Base-by-base conservation (phyloP, 2,888 invertebrate species). In the Monoplex corrugatus region DNA sequence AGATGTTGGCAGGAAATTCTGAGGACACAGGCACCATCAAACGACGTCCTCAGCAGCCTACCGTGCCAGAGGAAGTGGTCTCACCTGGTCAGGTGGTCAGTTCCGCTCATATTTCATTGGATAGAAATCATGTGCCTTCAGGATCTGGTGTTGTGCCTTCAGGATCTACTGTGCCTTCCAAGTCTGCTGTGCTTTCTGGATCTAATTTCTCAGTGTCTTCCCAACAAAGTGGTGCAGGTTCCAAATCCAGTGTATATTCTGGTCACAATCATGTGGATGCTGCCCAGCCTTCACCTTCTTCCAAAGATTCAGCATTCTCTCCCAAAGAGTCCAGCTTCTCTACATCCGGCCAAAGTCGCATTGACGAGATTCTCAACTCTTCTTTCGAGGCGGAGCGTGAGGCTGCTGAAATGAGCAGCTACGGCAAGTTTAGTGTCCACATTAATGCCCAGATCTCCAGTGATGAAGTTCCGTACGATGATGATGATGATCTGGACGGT, bases 11-110 rank as follows among this genome's bases (percentile, higher is more conserved):
- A 23, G 93, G 93, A 23, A 93, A 93, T 80, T 94, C 94, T 0
- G 95, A 95, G 88, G 95, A 95, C 89, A 95, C 94, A 23, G 95
- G 95, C 32, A 95, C 95, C 28, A 95, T 95, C n/a, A 95, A 95
- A 91, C 93, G 94, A 19, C 92, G 95, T 72, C 80, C 87, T 40
- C 86, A 40, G 38, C 89, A n/a, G 23, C 89, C 89, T 23, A 23
- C 57, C n/a, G 43, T 75, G 43, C 88, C 83, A 19, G 89, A 88
- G 68, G 88, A 88, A 83, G 28, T 57, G 32, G 38, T 19, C 28
- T 43, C 50, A 0, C 19, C n/a, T 2, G 72, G 19, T 28, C 68
- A 50, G 50, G 50, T 8, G 28, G 63, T 68, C 23, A 28, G 63
- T 23, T 40, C 43, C 43, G 19, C 45, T 28, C 45, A 44, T n/a